Evolutionary conservation across 2,113 vertebrate genomes (phyloP).

Genomic region (Zosterops japonicus): DNA sequence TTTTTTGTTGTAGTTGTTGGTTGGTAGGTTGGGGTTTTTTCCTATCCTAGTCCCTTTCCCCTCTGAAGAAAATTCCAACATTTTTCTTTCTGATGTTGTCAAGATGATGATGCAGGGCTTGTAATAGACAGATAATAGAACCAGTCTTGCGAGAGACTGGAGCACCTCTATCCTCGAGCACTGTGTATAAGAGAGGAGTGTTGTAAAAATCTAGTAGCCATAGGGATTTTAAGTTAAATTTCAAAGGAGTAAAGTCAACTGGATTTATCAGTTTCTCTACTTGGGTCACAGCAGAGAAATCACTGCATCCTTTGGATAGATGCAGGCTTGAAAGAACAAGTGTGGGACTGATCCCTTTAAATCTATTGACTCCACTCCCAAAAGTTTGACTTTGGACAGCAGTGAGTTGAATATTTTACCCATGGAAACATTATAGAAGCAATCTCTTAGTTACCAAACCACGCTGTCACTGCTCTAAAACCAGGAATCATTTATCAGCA

Average conservation of each 20-base stretch:
- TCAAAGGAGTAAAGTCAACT: background rate
- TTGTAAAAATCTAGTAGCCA: background rate
- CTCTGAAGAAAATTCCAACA: background rate
- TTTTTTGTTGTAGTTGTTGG: too few relatives aligned
- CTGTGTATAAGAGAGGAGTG: background rate
- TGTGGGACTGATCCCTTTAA: background rate
- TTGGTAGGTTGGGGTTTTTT: too few relatives aligned
- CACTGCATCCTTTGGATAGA: background rate
- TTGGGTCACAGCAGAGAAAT: background rate
- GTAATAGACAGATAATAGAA: background rate
- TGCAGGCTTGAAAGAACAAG: background rate
- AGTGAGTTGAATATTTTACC: background rate
- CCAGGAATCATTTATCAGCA: background rate
- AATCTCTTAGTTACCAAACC: background rate
- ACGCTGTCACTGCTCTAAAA: background rate
- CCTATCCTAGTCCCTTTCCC: rapidly evolving
- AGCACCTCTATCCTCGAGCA: background rate
- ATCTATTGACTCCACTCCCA: background rate
- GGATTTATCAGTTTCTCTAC: background rate
- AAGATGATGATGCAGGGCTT: background rate
- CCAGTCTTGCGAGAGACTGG: background rate
- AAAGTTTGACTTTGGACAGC: background rate
- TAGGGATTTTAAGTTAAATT: background rate
- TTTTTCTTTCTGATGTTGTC: background rate
- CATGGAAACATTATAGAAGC: background rate